Conservation (phyloP, 2,888 invertebrate species). For the Anticlea derivata region DNA sequence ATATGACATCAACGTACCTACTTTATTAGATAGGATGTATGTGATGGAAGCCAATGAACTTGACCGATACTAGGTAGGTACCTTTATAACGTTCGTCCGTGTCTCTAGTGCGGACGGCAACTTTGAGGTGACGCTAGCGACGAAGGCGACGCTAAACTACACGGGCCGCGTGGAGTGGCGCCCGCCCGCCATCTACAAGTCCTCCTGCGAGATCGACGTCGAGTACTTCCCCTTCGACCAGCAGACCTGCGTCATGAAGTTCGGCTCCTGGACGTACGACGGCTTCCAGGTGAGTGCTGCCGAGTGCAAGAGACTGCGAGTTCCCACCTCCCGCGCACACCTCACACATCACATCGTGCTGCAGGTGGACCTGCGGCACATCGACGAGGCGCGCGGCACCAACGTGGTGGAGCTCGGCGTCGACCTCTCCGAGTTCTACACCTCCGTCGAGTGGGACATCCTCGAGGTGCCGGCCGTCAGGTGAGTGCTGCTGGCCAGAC, state of each 20-base stretch:
- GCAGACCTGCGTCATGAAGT: constrained; percentile 96
- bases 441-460: constrained; percentile 99
- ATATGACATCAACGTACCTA: no score
- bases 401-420: constrained; percentile 97
- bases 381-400: constrained; percentile 94
- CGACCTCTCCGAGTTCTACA: constrained; percentile 98
- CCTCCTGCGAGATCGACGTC: constrained; percentile 95
- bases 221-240: constrained; percentile 97
- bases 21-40: no score
- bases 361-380: constrained; percentile 95
- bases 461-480: constrained; percentile 97
- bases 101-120: constrained; percentile 92
- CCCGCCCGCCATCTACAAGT: constrained; percentile 98
- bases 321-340: neutral
- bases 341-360: neutral
- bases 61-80: no score
- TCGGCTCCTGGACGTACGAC: constrained; percentile 97
- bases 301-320: no score
- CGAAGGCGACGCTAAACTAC: constrained; percentile 94
- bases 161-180: constrained; percentile 96
- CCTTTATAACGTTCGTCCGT: no score
- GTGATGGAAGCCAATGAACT: no score
- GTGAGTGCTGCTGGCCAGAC: constrained; percentile 61
- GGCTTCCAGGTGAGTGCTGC: constrained; percentile 91
- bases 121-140: constrained; percentile 95